Base-by-base conservation (phyloP, 1,140 invertebrate genomes). In the Zeugodacus cucurbitae region DNA sequence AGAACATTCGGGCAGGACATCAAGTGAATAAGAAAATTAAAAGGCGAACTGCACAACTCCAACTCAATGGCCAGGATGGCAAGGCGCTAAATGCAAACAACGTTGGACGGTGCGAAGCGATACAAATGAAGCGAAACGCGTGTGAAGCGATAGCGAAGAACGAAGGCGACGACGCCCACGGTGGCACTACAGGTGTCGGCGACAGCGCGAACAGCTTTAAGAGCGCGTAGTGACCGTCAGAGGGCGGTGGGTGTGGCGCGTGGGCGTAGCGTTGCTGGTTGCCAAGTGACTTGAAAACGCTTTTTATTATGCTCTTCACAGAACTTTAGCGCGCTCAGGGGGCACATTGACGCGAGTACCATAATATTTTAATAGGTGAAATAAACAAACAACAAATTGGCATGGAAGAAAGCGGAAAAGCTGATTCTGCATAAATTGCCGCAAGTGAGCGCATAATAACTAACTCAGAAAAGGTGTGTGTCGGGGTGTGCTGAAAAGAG, bases 261-360 rank as follows among this genome's bases (percentile, higher is more conserved):
- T 20, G 67, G 17, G 4, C 20, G 67, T 11, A 34, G 64, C 8
- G 29, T 3, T 34, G 29, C 10, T 34, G 64, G 64, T 34, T n/a
- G n/a, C 64, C 64, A 67, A 26, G 64, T 32, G 29, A 67, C 64
- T 32, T 74, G 62, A 32, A 32, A 74, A 20, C 34, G 34, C 62
- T 34, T 74, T 74, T 74, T 74, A 74, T 74, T 74, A 41, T 22
- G 29, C 32, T 37, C 67, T 74, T 74, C 67, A 74, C n/a, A 74
- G 34, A 74, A 41, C 67, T 34, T 74, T 74, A 74, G 34, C 22
- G 67, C 67, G 34, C 67, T 41, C 67, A 34, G 2, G 67, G 34
- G 67, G 67, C 67, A 74, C 67, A 74, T 74, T 74, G 41, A 22
- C 41, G 34, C 41, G 32, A 10, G 67, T 74, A 74, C 41, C 67